phyloP scores from a whole-genome alignment of 2,888 invertebrate species.

The Cheilosia impressa region DNA sequence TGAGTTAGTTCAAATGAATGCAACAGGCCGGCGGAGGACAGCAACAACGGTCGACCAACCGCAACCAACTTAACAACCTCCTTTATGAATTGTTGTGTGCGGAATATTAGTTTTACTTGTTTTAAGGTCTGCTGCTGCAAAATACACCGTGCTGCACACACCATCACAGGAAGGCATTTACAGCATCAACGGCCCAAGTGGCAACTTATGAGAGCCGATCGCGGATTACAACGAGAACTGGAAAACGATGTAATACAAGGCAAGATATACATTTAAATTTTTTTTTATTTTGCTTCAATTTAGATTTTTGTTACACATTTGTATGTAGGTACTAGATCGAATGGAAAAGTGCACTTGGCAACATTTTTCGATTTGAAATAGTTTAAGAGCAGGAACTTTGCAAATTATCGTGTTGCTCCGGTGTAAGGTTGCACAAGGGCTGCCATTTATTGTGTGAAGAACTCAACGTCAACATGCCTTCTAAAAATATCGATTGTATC shows the following conservation, averaged over 20 bases:
- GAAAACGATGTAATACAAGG: conserved; percentile 75
- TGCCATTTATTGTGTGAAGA: neutral
- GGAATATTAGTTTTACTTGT: conserved; percentile 60
- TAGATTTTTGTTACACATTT: conserved; percentile 2
- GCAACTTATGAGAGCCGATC: conserved; percentile 65
- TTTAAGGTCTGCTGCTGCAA: conserved; percentile 46
- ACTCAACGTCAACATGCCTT: neutral
- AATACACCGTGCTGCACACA: conserved; percentile 41
- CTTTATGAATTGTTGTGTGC: conserved; percentile 62
- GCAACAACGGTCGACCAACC: conserved; percentile 34
- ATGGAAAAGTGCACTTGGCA: conserved; percentile 6
- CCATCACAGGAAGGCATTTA: conserved; percentile 37
- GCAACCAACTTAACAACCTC: conserved; percentile 64
- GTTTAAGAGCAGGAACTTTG: neutral
- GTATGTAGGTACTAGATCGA: neutral
- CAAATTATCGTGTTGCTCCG: conserved; percentile 13
- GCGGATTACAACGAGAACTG: conserved; percentile 71
- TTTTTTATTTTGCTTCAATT: conserved; percentile 28
- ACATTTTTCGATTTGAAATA: conserved; percentile 15
- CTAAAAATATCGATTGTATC: neutral
- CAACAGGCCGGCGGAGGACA: neutral
- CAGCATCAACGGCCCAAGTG: conserved; percentile 44
- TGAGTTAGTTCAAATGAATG: conserved; percentile 4
- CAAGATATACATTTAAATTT: conserved; percentile 67
- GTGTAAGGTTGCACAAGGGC: neutral